These are phyloP conservation scores for Promerops cafer DNA, from an alignment of 2,113 vertebrate genomes.

Conservation along the genomic window DNA sequence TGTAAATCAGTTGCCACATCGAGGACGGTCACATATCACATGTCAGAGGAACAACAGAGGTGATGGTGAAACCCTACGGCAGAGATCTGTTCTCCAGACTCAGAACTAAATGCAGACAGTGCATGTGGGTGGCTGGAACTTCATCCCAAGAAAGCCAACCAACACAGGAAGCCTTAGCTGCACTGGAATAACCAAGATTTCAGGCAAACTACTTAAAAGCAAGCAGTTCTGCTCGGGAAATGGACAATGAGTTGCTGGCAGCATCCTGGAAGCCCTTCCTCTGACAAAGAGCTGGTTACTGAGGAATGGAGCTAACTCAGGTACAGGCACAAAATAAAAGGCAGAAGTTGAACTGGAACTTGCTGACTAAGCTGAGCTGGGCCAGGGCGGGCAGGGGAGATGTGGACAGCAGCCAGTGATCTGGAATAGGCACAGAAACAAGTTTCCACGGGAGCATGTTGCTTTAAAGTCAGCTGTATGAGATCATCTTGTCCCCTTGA, in stretches of 20 bases:
- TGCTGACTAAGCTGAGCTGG: background rate
- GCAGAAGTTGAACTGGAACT: background rate
- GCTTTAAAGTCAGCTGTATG: conserved; percentile 16
- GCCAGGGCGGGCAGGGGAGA: background rate
- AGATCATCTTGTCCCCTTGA: conserved; percentile 27
- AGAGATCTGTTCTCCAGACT: background rate
- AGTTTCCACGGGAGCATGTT: background rate
- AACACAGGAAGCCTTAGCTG: background rate
- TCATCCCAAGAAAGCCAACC: background rate
- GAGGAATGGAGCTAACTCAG: background rate
- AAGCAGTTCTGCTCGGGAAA: background rate
- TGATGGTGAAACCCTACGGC: accelerated
- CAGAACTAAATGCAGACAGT: background rate
- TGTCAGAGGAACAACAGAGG: background rate
- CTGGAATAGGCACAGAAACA: background rate
- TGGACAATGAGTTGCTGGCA: background rate
- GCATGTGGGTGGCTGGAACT: background rate
- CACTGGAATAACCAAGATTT: background rate
- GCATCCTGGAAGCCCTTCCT: background rate
- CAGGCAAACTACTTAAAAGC: background rate
- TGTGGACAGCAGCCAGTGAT: background rate
- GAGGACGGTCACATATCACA: accelerated
- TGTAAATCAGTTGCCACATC: background rate
- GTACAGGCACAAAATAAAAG: background rate
- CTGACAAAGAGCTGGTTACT: background rate